Base-by-base conservation (phyloP, 2,888 invertebrate genomes). In the Eledona agricola region DNA sequence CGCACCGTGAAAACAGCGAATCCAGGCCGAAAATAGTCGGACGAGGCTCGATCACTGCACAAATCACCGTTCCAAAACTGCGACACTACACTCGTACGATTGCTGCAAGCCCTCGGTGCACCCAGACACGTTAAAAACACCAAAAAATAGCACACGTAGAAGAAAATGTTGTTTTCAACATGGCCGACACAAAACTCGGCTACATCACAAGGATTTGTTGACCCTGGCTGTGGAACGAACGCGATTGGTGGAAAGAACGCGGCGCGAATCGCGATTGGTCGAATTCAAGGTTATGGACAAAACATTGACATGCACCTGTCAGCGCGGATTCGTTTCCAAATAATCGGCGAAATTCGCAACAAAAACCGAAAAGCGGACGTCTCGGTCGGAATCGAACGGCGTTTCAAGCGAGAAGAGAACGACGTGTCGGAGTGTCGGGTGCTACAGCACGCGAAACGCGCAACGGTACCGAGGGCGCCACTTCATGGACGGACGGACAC, bases 191-290 rank as follows among this genome's bases (percentile, higher is more conserved):
- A 71, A 75, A 75, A 76, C 74, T 76, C 75, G 71, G 75, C 73
- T 76, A 73, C 76, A 75, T 75, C 73, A 76, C 73, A 75, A 77
- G 76, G 75, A 77, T 77, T 77, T 77, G 78, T 78, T 78, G 77
- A 77, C 77, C 78, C 77, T 77, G 77, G 75, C 71, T 69, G 65
- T 63, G 60, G 58, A 63, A 62, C 62, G 59, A 55, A 64, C 67
- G 59, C 70, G 61, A 77, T 77, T 77, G 77, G 77, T 67, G 62
- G 71, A 55, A 11, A 31, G 59, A 65, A 64, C 65, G 70, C 69
- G 64, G 67, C 70, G 69, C 57, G 60, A 60, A 52, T 60, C 64
- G 66, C 67, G 64, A 77, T 77, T 77, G 76, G 78, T 60, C 60
- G 59, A 51, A 73, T 75, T 77, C 78, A 78, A 78, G 78, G 78